phyloP scores from a whole-genome alignment of 2,797 vertebrate species.

The Mastacembelus armatus region DNA sequence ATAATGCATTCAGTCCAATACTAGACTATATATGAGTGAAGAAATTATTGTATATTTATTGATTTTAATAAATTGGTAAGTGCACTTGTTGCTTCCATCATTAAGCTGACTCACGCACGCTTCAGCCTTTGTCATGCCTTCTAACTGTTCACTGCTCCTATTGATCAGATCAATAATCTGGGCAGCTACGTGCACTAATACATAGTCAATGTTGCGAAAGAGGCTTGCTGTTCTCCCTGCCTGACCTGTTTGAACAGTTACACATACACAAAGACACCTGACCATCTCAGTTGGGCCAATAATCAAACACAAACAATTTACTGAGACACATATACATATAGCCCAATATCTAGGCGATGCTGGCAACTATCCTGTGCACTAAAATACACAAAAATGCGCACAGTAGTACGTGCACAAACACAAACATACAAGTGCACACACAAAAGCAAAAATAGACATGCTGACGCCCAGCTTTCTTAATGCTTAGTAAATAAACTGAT shows the following conservation, averaged over 20 bases:
- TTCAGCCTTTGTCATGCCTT: not conserved
- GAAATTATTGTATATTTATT: not conserved
- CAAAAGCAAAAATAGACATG: conserved; percentile 31
- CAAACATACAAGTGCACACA: conserved; percentile 2
- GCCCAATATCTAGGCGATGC: conserved; percentile 36
- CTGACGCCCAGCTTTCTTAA: conserved; percentile 9
- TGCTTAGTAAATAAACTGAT: conserved; percentile 31
- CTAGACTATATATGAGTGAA: not conserved
- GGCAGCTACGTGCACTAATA: not conserved
- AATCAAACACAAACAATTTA: conserved; percentile 37
- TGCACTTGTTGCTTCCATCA: conserved; percentile 1
- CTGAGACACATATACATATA: conserved; percentile 26
- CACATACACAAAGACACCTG: conserved; percentile 8
- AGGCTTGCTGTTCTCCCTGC: not conserved
- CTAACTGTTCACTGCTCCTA: not conserved
- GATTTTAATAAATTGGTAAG: not conserved
- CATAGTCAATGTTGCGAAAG: conserved; percentile 2
- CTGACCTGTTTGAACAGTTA: conserved; percentile 21
- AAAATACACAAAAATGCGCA: conserved; percentile 15
- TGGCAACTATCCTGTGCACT: conserved; percentile 6
- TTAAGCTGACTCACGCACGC: not conserved
- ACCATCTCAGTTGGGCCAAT: not conserved
- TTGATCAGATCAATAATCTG: conserved; percentile 49
- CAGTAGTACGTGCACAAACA: not conserved
- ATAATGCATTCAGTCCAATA: not conserved